These are phyloP conservation scores for Trichacis sp. DNA, from an alignment of 2,888 invertebrate genomes.

Conservation along the genomic window DNA sequence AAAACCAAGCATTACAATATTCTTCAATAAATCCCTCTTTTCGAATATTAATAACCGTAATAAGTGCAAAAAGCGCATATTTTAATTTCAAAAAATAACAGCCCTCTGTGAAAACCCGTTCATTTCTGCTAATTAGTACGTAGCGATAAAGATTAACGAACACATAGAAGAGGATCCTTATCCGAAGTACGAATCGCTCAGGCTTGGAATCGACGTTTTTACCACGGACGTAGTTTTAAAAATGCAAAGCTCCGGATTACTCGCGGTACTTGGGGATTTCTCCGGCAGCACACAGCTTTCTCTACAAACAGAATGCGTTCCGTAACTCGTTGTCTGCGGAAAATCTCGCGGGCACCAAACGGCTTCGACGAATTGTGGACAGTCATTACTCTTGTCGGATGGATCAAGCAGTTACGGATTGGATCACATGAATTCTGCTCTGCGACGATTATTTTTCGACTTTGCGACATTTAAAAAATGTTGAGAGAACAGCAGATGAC, in stretches of 20 bases:
- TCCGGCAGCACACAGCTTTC: constrained; percentile 18
- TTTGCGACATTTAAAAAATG: too few species aligned
- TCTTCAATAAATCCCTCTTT: too few species aligned
- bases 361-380: constrained; percentile 42
- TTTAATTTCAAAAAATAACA: too few species aligned
- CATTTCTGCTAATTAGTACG: neutral
- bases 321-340: constrained; percentile 30
- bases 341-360: constrained; percentile 30
- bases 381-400: constrained; percentile 33
- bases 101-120: too few species aligned
- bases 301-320: constrained; percentile 21
- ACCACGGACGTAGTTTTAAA: constrained; percentile 34
- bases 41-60: too few species aligned
- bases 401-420: constrained; percentile 34
- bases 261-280: constrained; percentile 30
- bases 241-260: constrained; percentile 42
- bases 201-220: constrained; percentile 35
- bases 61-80: too few species aligned
- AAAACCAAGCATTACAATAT: too few species aligned
- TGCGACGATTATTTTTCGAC: too few species aligned
- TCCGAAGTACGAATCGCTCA: constrained; percentile 15
- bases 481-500: too few species aligned
- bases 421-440: constrained; percentile 36
- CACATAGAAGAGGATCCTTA: constrained; percentile 21
- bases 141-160: constrained; percentile 22